Percentiles rank a stretch among this genome's conserved stretches.
phyloP scores from a whole-genome alignment of 2,113 vertebrate genomes.

The Psophia crepitans region DNA sequence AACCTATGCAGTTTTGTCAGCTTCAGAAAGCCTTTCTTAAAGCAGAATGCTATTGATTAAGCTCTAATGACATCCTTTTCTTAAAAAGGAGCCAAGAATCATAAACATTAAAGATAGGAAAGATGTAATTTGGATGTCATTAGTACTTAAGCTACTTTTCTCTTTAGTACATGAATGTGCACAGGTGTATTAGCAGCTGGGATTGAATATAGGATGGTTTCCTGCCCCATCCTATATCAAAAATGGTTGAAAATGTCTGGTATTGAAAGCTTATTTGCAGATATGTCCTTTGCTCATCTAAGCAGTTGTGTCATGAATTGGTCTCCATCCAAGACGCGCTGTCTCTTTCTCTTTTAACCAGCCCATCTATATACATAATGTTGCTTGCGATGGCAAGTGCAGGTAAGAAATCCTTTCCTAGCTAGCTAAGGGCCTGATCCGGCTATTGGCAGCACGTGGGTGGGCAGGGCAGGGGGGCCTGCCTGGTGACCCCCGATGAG shows the following conservation, averaged over 20 bases:
- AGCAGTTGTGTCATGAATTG: background rate
- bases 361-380: rapidly evolving
- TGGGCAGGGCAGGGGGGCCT: background rate
- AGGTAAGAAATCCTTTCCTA: background rate
- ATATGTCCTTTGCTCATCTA: background rate
- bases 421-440: background rate
- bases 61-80: background rate
- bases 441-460: rapidly evolving
- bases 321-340: background rate
- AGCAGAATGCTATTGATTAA: constrained; percentile 52
- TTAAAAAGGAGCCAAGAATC: background rate
- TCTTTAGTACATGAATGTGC: background rate
- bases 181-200: constrained; percentile 20
- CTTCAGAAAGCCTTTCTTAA: background rate
- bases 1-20: background rate
- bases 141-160: constrained; percentile 1
- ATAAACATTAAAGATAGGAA: background rate
- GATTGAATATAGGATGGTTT: background rate
- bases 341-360: background rate
- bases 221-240: background rate
- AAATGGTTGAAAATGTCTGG: background rate
- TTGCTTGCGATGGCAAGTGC: background rate
- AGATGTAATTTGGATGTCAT: constrained; percentile 25
- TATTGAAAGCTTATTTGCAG: background rate
- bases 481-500: rapidly evolving